Evolutionary conservation across 1,140 invertebrate species (phyloP), one percentile per base, ranked within the genome.

Genomic region (Goniozus legneri): DNA sequence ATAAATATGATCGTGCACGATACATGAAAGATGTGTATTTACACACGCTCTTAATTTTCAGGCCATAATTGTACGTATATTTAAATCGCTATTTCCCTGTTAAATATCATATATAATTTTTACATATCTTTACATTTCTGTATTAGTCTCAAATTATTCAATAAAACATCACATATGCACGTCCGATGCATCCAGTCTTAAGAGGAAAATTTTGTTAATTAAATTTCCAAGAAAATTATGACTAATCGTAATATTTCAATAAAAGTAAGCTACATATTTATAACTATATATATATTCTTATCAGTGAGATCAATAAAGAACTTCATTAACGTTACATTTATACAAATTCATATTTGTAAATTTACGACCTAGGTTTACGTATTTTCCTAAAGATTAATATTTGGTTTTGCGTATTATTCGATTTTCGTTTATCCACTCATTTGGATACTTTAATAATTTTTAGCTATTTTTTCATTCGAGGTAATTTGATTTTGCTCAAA

Each of bases 401-500:
- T 69, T 69, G 67, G 67, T 70, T 67, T 69, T 62, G 62, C 48
- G 52, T 62, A 37, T 33, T 59, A 58, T 51, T 56, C 54, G 47
- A 56, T 43, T 24, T 53, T 35, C 8, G 13, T 44, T 43, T 48
- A 14, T 18, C 20, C 3, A 2, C n/a, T 32, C 16, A 27, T 27
- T 32, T 24, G 21, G 31, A 19, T 39, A 35, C 44, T 19, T 50
- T 21, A 54, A 27, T 20, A 33, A 43, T 34, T 45, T 30, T 53
- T 53, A 33, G 60, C 62, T 51, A 64, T 49, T 71, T 69, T 39
- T 65, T 71, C 53, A 70, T 66, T 63, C 70, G 67, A 66, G 72
- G 64, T 71, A 71, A 65, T 75, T 75, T 76, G 72, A 76, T 75
- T 75, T 67, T 68, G 68, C 71, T 67, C 72, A 73, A 65, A 67